These are phyloP conservation scores for Sphenopsis melanotis DNA, from an alignment of 2,797 vertebrate genomes.

Conservation along the genomic window DNA sequence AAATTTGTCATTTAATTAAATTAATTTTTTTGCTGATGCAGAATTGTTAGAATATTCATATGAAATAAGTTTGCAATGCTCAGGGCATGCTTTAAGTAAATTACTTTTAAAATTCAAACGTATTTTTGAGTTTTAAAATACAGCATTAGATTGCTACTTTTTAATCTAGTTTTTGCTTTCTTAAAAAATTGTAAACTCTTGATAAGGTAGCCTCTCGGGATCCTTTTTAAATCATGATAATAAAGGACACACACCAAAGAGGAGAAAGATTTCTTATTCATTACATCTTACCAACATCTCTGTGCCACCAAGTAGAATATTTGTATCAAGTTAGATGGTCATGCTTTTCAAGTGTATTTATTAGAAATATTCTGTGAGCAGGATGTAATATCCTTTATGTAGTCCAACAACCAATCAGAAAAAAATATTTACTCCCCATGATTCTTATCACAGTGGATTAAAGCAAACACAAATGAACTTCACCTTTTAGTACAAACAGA, in stretches of 20 bases:
- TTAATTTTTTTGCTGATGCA: background rate
- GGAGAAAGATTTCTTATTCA: background rate
- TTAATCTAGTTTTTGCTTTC: background rate
- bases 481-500: background rate
- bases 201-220: background rate
- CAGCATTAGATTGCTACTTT: background rate
- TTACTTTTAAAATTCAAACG: background rate
- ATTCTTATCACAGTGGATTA: background rate
- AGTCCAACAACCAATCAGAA: background rate
- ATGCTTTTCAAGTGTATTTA: background rate
- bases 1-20: background rate
- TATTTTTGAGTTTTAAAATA: background rate
- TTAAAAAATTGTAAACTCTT: background rate
- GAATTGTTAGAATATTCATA: background rate
- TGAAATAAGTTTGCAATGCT: background rate
- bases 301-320: background rate
- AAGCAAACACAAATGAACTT: background rate
- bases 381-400: background rate
- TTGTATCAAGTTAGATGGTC: background rate
- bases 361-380: background rate
- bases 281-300: background rate
- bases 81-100: background rate
- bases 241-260: background rate
- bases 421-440: background rate
- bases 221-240: background rate